Percentiles rank a stretch among this genome's conserved stretches.
Conservation (phyloP, 2,113 vertebrate species). For the Heterotilapia buettikoferi region DNA sequence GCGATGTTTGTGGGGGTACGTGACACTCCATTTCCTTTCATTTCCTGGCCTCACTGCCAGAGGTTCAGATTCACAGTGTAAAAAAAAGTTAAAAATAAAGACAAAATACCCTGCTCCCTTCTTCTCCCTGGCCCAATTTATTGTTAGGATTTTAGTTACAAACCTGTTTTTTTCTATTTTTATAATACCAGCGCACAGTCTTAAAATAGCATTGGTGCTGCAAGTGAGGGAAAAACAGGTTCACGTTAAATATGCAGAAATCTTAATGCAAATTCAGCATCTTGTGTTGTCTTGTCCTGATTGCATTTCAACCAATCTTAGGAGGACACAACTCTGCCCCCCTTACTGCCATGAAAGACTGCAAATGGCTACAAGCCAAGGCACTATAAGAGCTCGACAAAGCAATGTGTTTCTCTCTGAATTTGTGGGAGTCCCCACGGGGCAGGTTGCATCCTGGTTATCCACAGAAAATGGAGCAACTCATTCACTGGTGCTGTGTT, state of each 20-base stretch:
- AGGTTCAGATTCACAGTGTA: neutral
- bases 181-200: neutral
- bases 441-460: neutral
- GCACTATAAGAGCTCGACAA: neutral
- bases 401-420: neutral
- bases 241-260: conserved; percentile 28
- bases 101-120: neutral
- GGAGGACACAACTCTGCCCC: neutral
- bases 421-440: neutral
- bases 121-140: neutral
- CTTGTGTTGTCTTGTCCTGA: neutral
- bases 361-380: neutral
- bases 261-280: conserved; percentile 17
- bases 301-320: conserved; percentile 22
- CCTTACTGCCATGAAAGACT: conserved; percentile 11
- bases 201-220: conserved; percentile 1
- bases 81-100: neutral
- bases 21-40: conserved; percentile 52
- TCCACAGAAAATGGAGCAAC: neutral
- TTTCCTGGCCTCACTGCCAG: conserved; percentile 26
- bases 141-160: neutral
- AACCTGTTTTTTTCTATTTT: conserved; percentile 18
- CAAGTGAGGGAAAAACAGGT: neutral
- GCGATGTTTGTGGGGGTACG: conserved; percentile 31
- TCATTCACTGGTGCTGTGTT: neutral